Percentiles rank a stretch among this genome's conserved stretches.
Evolutionary conservation across 2,888 invertebrate genomes (phyloP).

Genomic region (Lasioglossum villosulum): DNA sequence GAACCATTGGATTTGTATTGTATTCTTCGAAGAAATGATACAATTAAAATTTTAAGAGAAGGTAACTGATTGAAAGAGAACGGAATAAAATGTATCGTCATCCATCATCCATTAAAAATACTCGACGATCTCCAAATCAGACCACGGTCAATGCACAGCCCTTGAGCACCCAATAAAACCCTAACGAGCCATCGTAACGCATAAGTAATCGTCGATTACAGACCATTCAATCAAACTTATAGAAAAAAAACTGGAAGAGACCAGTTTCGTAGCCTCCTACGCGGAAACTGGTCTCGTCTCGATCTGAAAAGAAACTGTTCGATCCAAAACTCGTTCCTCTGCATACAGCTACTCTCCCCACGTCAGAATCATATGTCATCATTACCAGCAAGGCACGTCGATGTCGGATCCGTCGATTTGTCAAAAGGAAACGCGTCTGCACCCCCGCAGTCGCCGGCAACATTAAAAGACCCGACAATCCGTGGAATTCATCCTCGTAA

Average conservation of each 20-base stretch:
- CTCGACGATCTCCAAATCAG: not conserved
- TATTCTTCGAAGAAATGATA: not conserved
- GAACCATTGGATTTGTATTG: not conserved
- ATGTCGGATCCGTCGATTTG: constrained; percentile 33
- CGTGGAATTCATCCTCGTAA: constrained; percentile 15
- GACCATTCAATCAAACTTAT: not conserved
- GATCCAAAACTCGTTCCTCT: not conserved
- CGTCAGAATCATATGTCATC: constrained; percentile 15
- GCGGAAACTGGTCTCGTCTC: not conserved
- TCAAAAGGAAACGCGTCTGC: constrained; percentile 35
- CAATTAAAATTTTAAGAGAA: not conserved
- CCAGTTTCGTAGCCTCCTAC: constrained; percentile 8
- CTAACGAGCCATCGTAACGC: not conserved
- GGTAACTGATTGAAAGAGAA: not conserved
- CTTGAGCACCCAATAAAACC: not conserved
- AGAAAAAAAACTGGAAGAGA: not conserved
- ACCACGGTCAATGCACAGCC: not conserved
- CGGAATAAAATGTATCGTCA: not conserved
- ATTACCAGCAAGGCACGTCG: constrained; percentile 16
- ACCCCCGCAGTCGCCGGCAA: constrained; percentile 8
- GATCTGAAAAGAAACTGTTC: constrained; percentile 10
- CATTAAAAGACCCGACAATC: constrained; percentile 52
- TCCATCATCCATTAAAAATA: not conserved
- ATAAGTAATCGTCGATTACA: constrained; percentile 18
- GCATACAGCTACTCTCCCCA: not conserved